Conservation (phyloP, 2,113 vertebrate genomes). For the Bubo blakistoni region DNA sequence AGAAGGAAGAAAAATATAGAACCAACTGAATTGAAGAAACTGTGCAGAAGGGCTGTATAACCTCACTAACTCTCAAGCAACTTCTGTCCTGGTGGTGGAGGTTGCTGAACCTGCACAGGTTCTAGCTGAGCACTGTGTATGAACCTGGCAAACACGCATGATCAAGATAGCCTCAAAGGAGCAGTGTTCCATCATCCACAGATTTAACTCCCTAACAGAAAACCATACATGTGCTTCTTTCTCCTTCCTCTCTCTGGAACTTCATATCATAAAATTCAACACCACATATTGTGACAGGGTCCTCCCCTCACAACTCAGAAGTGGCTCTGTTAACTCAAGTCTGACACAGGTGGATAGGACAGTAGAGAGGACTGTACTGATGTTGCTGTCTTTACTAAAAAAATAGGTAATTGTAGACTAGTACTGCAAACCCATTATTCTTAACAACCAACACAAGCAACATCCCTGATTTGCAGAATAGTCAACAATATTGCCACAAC, state of each 20-base stretch:
- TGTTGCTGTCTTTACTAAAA: not conserved
- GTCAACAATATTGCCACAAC: not conserved
- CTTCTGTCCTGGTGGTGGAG: not conserved
- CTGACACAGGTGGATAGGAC: not conserved
- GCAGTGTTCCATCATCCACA: fast-evolving
- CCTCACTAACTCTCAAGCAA: not conserved
- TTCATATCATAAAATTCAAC: not conserved
- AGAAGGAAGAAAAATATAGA: not conserved
- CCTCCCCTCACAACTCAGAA: not conserved
- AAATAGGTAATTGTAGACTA: not conserved
- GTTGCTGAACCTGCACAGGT: not conserved
- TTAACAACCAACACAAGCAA: not conserved
- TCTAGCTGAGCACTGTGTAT: not conserved
- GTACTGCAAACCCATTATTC: not conserved
- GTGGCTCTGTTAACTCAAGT: not conserved
- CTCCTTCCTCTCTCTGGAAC: not conserved
- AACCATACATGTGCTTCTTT: not conserved
- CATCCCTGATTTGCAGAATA: not conserved
- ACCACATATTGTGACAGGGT: not conserved
- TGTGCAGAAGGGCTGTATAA: not conserved
- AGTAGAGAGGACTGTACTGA: not conserved
- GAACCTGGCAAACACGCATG: not conserved
- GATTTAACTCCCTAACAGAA: not conserved
- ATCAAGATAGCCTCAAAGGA: not conserved
- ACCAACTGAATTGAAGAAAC: not conserved